These are phyloP conservation scores for Eupithecia centaureata DNA, from an alignment of 2,888 invertebrate genomes.

Conservation along the genomic window DNA sequence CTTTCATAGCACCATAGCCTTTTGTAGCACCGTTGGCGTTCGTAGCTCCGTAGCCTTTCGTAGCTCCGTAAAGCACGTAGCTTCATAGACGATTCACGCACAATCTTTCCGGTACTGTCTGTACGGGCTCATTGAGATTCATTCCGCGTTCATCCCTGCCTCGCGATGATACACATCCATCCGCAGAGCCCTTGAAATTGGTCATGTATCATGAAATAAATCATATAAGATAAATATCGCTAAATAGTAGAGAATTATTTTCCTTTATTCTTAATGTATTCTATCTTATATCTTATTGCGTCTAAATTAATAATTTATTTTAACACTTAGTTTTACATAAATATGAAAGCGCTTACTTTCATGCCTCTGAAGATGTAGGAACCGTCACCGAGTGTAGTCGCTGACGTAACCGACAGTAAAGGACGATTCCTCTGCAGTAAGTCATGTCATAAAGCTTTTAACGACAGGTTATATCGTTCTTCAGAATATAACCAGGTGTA, in stretches of 20 bases:
- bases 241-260: background rate
- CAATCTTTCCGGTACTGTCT: background rate
- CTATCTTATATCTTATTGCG: no score
- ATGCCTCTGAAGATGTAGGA: no score
- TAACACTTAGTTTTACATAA: no score
- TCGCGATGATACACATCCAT: background rate
- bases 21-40: background rate
- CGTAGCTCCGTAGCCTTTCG: background rate
- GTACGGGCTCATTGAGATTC: background rate
- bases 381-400: no score
- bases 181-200: background rate
- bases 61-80: background rate
- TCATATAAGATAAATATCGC: background rate
- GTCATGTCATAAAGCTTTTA: no score
- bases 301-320: no score
- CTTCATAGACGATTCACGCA: background rate
- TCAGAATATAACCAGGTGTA: background rate
- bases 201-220: background rate
- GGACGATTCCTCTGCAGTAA: no score
- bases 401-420: background rate
- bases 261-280: no score
- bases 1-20: background rate
- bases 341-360: no score
- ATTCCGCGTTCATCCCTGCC: constrained; percentile 8
- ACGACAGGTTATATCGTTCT: background rate